These are phyloP conservation scores for Vanessa tameamea DNA, from an alignment of 1,140 invertebrate genomes.

Conservation along the genomic window DNA sequence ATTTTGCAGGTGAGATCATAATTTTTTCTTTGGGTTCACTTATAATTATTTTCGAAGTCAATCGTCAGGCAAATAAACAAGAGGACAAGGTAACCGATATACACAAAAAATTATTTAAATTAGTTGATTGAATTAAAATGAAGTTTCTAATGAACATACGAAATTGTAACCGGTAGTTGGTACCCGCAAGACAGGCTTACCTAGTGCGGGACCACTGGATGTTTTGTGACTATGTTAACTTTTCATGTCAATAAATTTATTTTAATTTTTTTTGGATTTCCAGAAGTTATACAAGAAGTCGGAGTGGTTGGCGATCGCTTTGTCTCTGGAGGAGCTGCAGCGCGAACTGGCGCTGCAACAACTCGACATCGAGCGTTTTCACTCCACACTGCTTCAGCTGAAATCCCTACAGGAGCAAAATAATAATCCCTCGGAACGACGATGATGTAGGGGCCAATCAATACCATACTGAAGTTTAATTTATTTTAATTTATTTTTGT, in stretches of 20 bases:
- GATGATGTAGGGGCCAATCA: not conserved
- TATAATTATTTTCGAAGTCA: constrained; percentile 48
- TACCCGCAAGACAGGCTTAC: too few relatives aligned
- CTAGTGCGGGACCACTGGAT: too few relatives aligned
- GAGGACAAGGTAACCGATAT: constrained; percentile 42
- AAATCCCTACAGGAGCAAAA: not conserved
- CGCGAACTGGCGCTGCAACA: constrained; percentile 47
- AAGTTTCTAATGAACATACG: not conserved
- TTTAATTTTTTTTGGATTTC: too few relatives aligned
- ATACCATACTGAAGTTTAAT: not conserved
- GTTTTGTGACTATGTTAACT: too few relatives aligned
- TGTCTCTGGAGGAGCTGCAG: constrained; percentile 43
- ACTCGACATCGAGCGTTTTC: constrained; percentile 41
- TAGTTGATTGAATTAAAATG: not conserved
- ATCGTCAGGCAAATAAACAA: constrained; percentile 44
- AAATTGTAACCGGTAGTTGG: too few relatives aligned
- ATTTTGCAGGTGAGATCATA: constrained; percentile 42
- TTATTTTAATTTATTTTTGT: too few relatives aligned
- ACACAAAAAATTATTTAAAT: not conserved
- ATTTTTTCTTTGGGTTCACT: constrained; percentile 44
- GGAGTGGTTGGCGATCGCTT: constrained; percentile 43
- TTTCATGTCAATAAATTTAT: too few relatives aligned
- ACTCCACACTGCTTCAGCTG: constrained; percentile 6
- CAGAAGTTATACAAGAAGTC: constrained; percentile 36
- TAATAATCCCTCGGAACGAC: not conserved